A percentile compares a stretch with the other conserved stretches of the same genome.
phyloP scores from a whole-genome alignment of 2,113 vertebrate genomes.

The Ramphastos sulfuratus region DNA sequence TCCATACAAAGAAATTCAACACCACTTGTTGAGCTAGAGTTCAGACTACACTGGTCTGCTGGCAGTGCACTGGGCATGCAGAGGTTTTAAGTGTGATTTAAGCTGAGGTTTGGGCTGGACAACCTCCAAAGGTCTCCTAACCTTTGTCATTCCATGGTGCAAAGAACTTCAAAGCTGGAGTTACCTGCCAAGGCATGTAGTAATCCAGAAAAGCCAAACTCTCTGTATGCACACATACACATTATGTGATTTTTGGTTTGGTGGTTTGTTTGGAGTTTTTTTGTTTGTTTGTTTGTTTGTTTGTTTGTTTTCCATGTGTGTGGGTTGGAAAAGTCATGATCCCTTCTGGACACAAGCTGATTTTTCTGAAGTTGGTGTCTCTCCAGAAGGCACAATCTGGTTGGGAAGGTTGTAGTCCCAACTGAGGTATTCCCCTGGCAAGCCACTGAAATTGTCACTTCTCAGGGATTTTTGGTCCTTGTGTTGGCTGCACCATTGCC shows the following conservation, averaged over 20 bases:
- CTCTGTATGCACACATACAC: fast-evolving
- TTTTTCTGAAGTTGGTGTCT: background rate
- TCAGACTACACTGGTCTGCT: background rate
- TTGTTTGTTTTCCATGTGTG: background rate
- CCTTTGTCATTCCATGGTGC: background rate
- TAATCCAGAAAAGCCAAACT: background rate
- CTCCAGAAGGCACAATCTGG: background rate
- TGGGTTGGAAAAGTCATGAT: background rate
- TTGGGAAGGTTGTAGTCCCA: background rate
- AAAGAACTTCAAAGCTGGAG: background rate
- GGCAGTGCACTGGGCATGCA: background rate
- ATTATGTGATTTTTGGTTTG: background rate
- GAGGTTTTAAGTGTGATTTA: background rate
- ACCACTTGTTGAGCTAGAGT: background rate
- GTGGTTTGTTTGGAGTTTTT: too few species aligned
- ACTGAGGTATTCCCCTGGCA: background rate
- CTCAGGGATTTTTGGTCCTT: background rate
- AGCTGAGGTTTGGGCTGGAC: background rate
- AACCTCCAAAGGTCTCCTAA: background rate
- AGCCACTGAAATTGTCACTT: background rate
- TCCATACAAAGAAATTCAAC: background rate
- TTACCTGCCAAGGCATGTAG: background rate
- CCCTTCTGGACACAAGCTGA: background rate
- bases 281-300: background rate
- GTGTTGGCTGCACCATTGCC: background rate